Evolutionary conservation across 2,888 invertebrate species (phyloP).

Genomic region (Apodemia duryi): DNA sequence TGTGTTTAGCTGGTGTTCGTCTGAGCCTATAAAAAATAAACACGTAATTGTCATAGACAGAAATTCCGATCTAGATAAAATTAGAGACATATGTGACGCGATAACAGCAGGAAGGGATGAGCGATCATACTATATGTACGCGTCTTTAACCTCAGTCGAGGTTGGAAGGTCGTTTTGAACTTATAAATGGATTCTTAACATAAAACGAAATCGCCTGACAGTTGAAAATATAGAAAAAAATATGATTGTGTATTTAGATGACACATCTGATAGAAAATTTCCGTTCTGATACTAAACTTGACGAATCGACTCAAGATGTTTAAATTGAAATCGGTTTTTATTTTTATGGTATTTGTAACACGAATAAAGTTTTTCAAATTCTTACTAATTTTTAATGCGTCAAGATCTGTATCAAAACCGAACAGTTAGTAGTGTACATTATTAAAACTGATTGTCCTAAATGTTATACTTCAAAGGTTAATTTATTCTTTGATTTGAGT

Average conservation of each 20-base stretch:
- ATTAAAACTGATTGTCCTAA: background rate
- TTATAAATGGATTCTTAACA: background rate
- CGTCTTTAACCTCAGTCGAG: background rate
- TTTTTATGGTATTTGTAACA: background rate
- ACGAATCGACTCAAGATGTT: background rate
- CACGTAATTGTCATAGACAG: no score
- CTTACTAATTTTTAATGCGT: background rate
- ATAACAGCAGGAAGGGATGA: no score
- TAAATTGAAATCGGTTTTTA: background rate
- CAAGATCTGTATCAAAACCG: conserved; percentile 3
- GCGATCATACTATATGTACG: no score
- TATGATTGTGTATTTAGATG: conserved; percentile 6
- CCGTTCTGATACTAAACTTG: background rate
- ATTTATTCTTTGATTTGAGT: no score
- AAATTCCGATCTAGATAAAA: no score
- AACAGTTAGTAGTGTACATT: background rate
- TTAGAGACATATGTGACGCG: no score
- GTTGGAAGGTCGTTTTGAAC: background rate
- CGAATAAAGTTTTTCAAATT: conserved; percentile 1
- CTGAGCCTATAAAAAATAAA: no score
- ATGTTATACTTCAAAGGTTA: no score
- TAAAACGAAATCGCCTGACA: background rate
- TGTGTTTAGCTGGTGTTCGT: no score
- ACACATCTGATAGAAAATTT: background rate
- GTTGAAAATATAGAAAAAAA: background rate